Base-by-base conservation (phyloP, 2,888 invertebrate species). In the Onchidella celtica region DNA sequence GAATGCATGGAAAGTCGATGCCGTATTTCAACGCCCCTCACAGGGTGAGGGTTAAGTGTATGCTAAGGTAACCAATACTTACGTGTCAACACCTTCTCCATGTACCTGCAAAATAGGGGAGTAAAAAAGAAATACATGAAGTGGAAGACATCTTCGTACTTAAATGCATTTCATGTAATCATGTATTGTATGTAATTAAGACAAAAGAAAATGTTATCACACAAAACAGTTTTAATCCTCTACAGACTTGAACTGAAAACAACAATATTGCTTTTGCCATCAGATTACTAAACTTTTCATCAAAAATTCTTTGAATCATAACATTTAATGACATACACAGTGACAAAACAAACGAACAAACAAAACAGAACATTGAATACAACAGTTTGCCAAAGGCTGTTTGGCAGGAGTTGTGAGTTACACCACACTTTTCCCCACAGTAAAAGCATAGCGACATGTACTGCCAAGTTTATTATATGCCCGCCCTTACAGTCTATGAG, bases 71-170 rank as follows among this genome's bases (percentile, higher is more conserved):
- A n/a, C n/a, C n/a, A n/a, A 34, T 72, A 79, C 79, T 79, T 73
- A 79, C 79, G 73, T 66, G 79, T 79, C 36, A 79, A 38, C n/a
- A 79, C 79, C 66, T 79, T 79, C 38, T 79, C 79, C 79, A 79
- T 79, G 57, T 79, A 79, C 47, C 79, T 79, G 57, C 21, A 66
- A 34, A 6, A n/a, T n/a, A n/a, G n/a, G n/a, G n/a, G n/a, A n/a
- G 9, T 27, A 69, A 59, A 66, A 3, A 66, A 27, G 34, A 68
- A 38, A 36, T 2, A 17, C 47, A 47, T 47, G 47, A 6, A 6
- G 47, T 47, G 6, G 17, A n/a, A n/a, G n/a, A n/a, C n/a, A n/a
- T n/a, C n/a, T n/a, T n/a, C n/a, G n/a, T n/a, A n/a, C n/a, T n/a
- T n/a, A n/a, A n/a, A n/a, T n/a, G n/a, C n/a, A n/a, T n/a, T n/a